Conservation (phyloP, 2,888 invertebrate genomes). For the Gasteruption jaculator region DNA sequence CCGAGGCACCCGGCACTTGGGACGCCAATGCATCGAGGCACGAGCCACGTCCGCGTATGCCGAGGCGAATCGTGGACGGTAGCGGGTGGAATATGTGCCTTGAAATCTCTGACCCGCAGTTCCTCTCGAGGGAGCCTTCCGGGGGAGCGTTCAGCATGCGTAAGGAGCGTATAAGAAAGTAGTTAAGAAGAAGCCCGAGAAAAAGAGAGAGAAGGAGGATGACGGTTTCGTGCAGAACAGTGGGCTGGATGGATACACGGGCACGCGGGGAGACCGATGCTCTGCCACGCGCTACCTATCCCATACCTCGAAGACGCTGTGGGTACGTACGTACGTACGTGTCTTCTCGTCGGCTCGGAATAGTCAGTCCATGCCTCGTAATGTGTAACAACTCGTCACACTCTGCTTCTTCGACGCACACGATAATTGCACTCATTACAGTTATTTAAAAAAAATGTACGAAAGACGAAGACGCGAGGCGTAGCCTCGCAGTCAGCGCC, state of each 20-base stretch:
- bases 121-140: slow-evolving; percentile 42
- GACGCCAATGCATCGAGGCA: slow-evolving; percentile 47
- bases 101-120: slow-evolving; percentile 49
- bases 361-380: slow-evolving; percentile 32
- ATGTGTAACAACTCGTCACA: slow-evolving; percentile 46
- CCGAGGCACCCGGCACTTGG: slow-evolving; percentile 16
- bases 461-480: too few relatives aligned
- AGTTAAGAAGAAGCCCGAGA: slow-evolving; percentile 26
- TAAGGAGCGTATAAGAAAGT: slow-evolving; percentile 44
- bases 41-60: slow-evolving; percentile 43
- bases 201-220: slow-evolving; percentile 16
- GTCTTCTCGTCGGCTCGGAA: slow-evolving; percentile 18
- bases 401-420: slow-evolving; percentile 48
- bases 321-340: too few relatives aligned
- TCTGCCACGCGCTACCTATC: slow-evolving; percentile 46
- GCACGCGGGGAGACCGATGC: slow-evolving; percentile 26
- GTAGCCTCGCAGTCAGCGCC: too few relatives aligned
- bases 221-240: slow-evolving; percentile 15
- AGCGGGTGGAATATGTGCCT: slow-evolving; percentile 42
- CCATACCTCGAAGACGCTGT: too few relatives aligned
- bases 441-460: slow-evolving; percentile 49
- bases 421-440: slow-evolving; percentile 49
- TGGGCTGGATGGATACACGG: slow-evolving; percentile 7
- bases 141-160: slow-evolving; percentile 41
- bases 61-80: slow-evolving; percentile 20